Evolutionary conservation across 2,113 vertebrate species (phyloP), one percentile per base, ranked within the genome.

Genomic region (Neotragus moschatus): DNA sequence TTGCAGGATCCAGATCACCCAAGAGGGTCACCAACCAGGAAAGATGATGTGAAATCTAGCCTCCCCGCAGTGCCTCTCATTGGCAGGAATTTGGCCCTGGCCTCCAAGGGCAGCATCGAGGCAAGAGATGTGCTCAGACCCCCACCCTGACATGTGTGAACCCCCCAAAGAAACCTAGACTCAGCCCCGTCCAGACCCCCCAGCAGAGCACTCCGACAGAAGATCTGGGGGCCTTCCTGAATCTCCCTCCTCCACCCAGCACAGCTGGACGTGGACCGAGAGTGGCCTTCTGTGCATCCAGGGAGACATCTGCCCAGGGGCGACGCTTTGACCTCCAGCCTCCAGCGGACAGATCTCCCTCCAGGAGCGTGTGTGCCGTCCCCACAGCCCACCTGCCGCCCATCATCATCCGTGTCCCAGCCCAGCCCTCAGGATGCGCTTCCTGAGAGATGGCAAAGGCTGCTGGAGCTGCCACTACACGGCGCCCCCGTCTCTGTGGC

Each of bases 401-500:
- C 30, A 36, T 2, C 5, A 7, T 4, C 3, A 7, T n/a, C 49
- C 6, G 2, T 0, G 0, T 25, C 4, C 49, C 3, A 4, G 33
- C 12, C 49, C 49, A 82, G 17, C 80, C 33, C 49, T 82, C 49
- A 36, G 49, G 79, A 82, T 53, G 33, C 33, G n/a, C 79, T 82
- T 82, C 33, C 10, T 53, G 33, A 36, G 49, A 53, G 30, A 7
- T 1, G 6, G 6, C 2, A 0, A 36, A 53, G 49, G 79, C 49
- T 2, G 6, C 19, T 82, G 79, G 49, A 53, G 33, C 79, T 53
- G 79, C 79, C 1, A 2, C 11, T 25, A 81, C 11, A 23, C 12
- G 1, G 33, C 2, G 2, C 6, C 49, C 33, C 19, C 2, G 1
- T 4, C 12, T 33, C 11, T 0, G 0, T 2, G 0, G 21, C 3